These are phyloP conservation scores for Manduca sexta DNA, from an alignment of 1,140 invertebrate species.

Conservation along the genomic window DNA sequence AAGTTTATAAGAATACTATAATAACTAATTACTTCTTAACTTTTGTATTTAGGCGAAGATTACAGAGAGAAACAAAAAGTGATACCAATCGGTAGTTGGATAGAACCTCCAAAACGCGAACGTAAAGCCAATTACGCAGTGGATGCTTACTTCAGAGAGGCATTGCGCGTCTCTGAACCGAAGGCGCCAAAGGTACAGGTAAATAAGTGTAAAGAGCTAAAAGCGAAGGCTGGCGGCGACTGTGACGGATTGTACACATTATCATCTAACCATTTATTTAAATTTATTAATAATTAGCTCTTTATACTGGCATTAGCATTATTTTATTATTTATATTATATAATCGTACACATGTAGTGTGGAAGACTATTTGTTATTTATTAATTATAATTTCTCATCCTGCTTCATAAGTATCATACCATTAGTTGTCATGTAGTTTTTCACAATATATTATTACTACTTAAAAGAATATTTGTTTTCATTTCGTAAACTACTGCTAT, in stretches of 20 bases:
- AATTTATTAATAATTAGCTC: constrained; percentile 34
- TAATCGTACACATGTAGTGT: constrained; percentile 6
- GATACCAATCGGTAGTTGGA: constrained; percentile 92
- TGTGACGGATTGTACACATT: too few species aligned
- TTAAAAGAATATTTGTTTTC: too few species aligned
- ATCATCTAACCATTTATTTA: constrained; percentile 8
- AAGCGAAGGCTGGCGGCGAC: constrained; percentile 20
- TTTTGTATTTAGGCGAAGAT: constrained; percentile 75
- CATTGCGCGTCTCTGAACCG: constrained; percentile 94
- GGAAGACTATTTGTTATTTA: constrained; percentile 2
- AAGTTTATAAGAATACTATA: constrained; percentile 1
- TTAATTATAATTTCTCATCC: constrained; percentile 7
- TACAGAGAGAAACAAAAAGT: constrained; percentile 92
- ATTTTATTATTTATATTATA: too few species aligned
- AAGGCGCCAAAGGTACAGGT: constrained; percentile 94
- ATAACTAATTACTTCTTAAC: neutral
- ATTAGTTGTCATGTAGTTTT: too few species aligned
- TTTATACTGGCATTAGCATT: constrained; percentile 30
- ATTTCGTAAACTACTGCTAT: neutral
- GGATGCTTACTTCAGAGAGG: constrained; percentile 98
- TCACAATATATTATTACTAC: too few species aligned
- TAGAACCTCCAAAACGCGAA: constrained; percentile 99
- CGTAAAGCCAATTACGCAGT: constrained; percentile 99
- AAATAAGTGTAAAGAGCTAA: constrained; percentile 58
- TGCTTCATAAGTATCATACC: constrained; percentile 1